Conservation (phyloP, 1,140 invertebrate genomes). For the Lepidotrigona ventralis region DNA sequence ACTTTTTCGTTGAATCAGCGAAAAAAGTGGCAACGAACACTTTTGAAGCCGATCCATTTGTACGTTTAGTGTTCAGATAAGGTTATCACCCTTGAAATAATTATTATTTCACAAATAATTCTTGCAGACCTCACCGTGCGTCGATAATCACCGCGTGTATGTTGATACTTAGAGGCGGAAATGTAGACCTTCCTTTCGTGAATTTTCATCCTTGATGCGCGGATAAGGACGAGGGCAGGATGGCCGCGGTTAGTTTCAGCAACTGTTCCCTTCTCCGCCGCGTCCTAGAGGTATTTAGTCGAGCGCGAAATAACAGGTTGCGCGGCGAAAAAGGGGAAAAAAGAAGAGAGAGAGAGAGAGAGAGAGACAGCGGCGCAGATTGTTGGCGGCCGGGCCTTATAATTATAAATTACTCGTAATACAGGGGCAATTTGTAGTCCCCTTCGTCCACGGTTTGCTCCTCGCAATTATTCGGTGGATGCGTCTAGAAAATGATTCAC, state of each 20-base stretch:
- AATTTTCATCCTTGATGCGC: background rate
- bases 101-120: background rate
- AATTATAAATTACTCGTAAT: slow-evolving; percentile 46
- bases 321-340: background rate
- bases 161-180: background rate
- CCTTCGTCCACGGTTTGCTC: background rate
- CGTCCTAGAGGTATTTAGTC: background rate
- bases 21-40: no score
- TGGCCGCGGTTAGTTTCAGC: background rate
- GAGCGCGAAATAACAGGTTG: slow-evolving; percentile 15
- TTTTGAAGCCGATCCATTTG: no score
- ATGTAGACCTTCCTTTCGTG: background rate
- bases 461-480: slow-evolving; percentile 40
- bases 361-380: background rate
- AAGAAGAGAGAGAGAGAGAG: no score
- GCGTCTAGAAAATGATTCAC: slow-evolving; percentile 35
- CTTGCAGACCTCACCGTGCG: no score
- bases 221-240: background rate
- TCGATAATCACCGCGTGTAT: background rate
- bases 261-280: background rate
- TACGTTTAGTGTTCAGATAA: no score
- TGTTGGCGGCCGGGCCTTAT: slow-evolving; percentile 4
- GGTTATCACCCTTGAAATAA: no score
- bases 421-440: slow-evolving; percentile 32
- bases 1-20: no score